These are phyloP conservation scores for Cervus canadensis DNA, from an alignment of 2,113 vertebrate genomes.

Conservation along the genomic window DNA sequence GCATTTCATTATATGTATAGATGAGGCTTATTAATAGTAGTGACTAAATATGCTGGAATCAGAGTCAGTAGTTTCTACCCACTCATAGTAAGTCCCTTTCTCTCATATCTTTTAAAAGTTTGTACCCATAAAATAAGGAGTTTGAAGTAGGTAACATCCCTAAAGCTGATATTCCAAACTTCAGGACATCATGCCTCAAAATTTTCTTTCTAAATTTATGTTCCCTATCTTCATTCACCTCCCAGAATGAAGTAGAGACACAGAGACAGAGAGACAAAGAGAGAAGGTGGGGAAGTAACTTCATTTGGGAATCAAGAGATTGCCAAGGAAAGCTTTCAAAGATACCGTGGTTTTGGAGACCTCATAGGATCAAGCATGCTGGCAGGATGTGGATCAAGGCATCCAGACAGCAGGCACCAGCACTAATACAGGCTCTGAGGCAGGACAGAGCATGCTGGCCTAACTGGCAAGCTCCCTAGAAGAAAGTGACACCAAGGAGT, in stretches of 20 bases:
- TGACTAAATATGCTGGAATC: not conserved
- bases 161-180: not conserved
- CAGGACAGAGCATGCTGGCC: not conserved
- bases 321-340: not conserved
- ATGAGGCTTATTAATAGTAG: not conserved
- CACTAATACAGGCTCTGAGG: not conserved
- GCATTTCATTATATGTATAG: not conserved
- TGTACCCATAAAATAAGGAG: not conserved
- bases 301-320: not conserved
- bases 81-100: not conserved
- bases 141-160: not conserved
- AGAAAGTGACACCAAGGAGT: not conserved
- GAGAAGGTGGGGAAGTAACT: not conserved
- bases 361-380: not conserved
- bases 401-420: not conserved
- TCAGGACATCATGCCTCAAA: not conserved
- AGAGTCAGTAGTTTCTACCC: not conserved
- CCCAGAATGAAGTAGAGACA: not conserved
- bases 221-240: not conserved
- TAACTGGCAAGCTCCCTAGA: not conserved
- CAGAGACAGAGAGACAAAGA: not conserved
- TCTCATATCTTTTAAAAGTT: not conserved
- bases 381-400: not conserved
- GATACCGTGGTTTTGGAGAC: not conserved
- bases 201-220: not conserved